A percentile compares a stretch with the other conserved stretches of the same genome.
Conservation (phyloP, 2,113 vertebrate genomes). For the Choloepus hoffmanni region DNA sequence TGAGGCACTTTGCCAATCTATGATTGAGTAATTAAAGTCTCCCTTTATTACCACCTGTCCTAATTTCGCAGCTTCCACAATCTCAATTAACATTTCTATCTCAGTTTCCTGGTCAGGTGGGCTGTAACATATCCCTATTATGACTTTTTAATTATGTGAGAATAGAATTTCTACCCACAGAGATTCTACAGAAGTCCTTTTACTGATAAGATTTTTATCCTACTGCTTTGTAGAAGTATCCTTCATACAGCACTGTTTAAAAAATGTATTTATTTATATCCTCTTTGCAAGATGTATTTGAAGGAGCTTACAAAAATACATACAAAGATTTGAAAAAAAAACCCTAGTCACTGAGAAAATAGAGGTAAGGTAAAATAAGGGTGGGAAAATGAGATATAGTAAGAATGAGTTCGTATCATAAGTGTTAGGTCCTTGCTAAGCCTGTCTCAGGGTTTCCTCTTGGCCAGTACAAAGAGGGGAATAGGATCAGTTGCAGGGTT, state of each 20-base stretch:
- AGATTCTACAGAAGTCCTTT: slow-evolving; percentile 73
- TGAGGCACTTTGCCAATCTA: slow-evolving; percentile 76
- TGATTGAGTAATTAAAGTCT: slow-evolving; percentile 80
- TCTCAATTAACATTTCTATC: slow-evolving; percentile 82
- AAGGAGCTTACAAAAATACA: slow-evolving; percentile 58
- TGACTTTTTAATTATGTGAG: slow-evolving; percentile 81
- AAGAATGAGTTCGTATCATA: neutral
- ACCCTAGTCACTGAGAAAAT: neutral
- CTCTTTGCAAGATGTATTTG: slow-evolving; percentile 59
- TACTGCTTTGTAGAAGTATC: slow-evolving; percentile 61
- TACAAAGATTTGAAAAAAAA: slow-evolving; percentile 33
- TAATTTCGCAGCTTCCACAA: slow-evolving; percentile 71
- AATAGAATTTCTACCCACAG: slow-evolving; percentile 79
- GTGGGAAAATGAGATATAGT: neutral
- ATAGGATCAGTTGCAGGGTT: neutral
- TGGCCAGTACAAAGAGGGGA: slow-evolving; percentile 12
- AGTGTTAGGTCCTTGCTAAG: neutral
- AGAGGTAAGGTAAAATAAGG: neutral
- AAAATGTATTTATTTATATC: slow-evolving; percentile 75
- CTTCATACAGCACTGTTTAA: slow-evolving; percentile 50
- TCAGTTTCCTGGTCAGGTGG: slow-evolving; percentile 75
- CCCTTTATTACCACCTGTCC: slow-evolving; percentile 72
- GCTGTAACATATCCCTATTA: slow-evolving; percentile 78
- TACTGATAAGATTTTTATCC: slow-evolving; percentile 80
- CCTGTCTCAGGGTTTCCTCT: neutral